These are phyloP conservation scores for Dolichallabes microphthalmus DNA, from an alignment of 2,113 vertebrate genomes.

Conservation along the genomic window DNA sequence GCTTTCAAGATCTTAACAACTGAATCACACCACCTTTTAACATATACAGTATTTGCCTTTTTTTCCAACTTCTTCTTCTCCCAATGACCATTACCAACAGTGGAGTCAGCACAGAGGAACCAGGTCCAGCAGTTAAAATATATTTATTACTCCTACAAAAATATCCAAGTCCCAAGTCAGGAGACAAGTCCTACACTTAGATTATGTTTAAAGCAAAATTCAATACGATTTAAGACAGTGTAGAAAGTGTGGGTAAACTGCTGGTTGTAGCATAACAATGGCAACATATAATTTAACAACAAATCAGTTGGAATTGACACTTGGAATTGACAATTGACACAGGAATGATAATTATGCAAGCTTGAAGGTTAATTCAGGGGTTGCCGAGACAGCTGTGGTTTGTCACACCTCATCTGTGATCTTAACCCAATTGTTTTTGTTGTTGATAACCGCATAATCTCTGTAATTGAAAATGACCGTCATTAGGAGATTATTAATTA, in stretches of 20 bases:
- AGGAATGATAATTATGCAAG: background rate
- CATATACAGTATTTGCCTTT: no score
- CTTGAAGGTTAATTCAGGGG: background rate
- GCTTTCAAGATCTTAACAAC: background rate
- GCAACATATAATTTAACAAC: background rate
- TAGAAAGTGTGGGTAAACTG: background rate
- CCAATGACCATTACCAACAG: background rate
- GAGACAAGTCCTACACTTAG: background rate
- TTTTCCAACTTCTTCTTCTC: no score
- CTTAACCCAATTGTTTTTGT: background rate
- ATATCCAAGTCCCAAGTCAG: background rate
- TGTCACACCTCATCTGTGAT: background rate
- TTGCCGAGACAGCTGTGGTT: background rate
- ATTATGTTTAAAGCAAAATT: background rate
- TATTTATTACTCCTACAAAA: background rate
- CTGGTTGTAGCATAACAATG: background rate
- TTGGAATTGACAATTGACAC: background rate
- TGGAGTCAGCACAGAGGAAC: background rate
- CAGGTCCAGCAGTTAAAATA: background rate
- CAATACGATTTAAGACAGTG: background rate
- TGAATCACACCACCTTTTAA: background rate
- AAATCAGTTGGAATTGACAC: background rate
- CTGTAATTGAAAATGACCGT: background rate
- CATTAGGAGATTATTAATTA: background rate
- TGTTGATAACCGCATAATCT: background rate